These are phyloP conservation scores for Lasioglossum oenotherae DNA, from an alignment of 2,888 invertebrate species.

Conservation along the genomic window DNA sequence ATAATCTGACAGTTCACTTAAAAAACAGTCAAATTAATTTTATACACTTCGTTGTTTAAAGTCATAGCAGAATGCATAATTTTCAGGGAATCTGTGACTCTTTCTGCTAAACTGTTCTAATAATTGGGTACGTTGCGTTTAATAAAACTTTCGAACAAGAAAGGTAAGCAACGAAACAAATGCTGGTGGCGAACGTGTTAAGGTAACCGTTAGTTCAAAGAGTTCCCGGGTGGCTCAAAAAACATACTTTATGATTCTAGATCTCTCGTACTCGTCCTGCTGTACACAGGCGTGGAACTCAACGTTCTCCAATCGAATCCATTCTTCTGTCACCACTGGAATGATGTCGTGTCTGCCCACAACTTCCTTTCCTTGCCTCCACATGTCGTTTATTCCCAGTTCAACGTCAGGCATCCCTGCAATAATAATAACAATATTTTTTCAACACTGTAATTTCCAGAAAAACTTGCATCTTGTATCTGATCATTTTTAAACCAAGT, in stretches of 20 bases:
- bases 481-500: background rate
- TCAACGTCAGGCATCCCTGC: slow-evolving; percentile 98
- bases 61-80: too few relatives aligned
- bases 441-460: background rate
- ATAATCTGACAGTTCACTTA: too few relatives aligned
- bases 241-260: slow-evolving; percentile 92
- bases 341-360: slow-evolving; percentile 99
- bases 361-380: slow-evolving; percentile 99
- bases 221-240: background rate
- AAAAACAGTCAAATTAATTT: too few relatives aligned
- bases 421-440: background rate
- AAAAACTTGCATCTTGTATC: background rate
- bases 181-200: too few relatives aligned
- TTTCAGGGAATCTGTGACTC: too few relatives aligned
- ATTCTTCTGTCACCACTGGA: slow-evolving; percentile 99
- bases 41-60: too few relatives aligned
- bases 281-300: slow-evolving; percentile 98
- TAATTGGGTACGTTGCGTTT: too few relatives aligned
- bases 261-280: slow-evolving; percentile 94
- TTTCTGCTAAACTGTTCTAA: too few relatives aligned
- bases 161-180: too few relatives aligned
- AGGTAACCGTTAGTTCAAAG: background rate
- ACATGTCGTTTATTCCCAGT: slow-evolving; percentile 98
- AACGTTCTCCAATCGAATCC: slow-evolving; percentile 97
- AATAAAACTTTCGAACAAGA: too few relatives aligned